phyloP scores from a whole-genome alignment of 2,888 invertebrate genomes.

The Lasioglossum morio region DNA sequence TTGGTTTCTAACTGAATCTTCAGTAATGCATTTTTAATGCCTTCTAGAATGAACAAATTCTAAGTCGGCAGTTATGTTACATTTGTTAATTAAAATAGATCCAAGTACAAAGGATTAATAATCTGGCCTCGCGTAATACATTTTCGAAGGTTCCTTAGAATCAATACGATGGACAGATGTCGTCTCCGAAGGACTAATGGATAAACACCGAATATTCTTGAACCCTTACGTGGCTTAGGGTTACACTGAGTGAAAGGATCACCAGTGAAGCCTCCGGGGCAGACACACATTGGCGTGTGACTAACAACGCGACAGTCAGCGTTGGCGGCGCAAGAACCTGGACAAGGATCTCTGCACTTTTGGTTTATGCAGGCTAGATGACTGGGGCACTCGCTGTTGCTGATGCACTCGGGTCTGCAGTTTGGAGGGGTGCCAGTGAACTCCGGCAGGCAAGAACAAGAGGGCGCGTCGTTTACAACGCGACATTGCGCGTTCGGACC shows the following conservation, averaged over 20 bases:
- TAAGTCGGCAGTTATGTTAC: no score
- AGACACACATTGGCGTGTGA: slow-evolving; percentile 85
- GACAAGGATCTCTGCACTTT: slow-evolving; percentile 91
- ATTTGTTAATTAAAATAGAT: no score
- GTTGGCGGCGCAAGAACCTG: slow-evolving; percentile 88
- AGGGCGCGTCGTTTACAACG: slow-evolving; percentile 84
- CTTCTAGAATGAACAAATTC: no score
- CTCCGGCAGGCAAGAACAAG: slow-evolving; percentile 85
- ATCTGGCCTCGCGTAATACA: background rate
- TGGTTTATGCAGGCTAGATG: slow-evolving; percentile 86
- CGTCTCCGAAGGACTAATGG: background rate
- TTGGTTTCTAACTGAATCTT: no score
- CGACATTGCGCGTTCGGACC: slow-evolving; percentile 84
- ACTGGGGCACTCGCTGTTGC: slow-evolving; percentile 86
- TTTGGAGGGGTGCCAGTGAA: slow-evolving; percentile 86
- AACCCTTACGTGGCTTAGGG: slow-evolving; percentile 74
- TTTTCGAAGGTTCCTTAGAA: background rate
- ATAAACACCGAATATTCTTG: background rate
- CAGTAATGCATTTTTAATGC: no score
- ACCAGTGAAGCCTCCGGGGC: slow-evolving; percentile 80
- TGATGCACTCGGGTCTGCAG: slow-evolving; percentile 86
- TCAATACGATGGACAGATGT: background rate
- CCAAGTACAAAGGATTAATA: no score
- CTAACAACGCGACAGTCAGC: slow-evolving; percentile 85
- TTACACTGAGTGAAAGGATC: slow-evolving; percentile 81